Evolutionary conservation across 2,888 invertebrate species (phyloP), one percentile per base, ranked within the genome.

Genomic region (Unio pictorum): DNA sequence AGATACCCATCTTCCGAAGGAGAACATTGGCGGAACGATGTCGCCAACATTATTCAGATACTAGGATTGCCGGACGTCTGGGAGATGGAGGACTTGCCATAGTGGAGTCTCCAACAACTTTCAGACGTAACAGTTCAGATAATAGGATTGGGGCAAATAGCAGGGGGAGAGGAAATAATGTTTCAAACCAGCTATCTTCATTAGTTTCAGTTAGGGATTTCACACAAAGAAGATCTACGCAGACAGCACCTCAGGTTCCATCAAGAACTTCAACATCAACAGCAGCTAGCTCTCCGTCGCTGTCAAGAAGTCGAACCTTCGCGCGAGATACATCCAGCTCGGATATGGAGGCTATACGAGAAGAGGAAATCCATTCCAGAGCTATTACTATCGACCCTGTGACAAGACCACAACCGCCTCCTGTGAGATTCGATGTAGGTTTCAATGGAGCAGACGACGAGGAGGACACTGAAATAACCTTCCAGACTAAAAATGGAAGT

Each of bases 31-130:
- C 76, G 62, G 80, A 81, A 61, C 72, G 80, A 63, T 69, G 85
- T 30, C 67, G 81, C 58, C 82, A 83, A 26, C 76, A 84, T 66
- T 71, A 79, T 61, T 81, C 84, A 6, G 86, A 85, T 69, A 78
- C 83, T 4, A 73, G 83, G 62, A 67, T 83, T 17, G 73, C 79
- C 45, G 74, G 76, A 11, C 57, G 80, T 34, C 45, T 68, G 59
- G 72, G 64, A 7, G 70, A 72, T 18, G 67, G 66, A 54, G 60
- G 67, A 57, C 45, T 23, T 63, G 67, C 61, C 23, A 59, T 26
- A 61, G 28, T 61, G 18, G 20, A 62, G 18, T 34, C 45, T 45
- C 45, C n/a, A 28, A 15, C 61, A 62, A n/a, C 4, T n/a, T 34
- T 62, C 62, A 64, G 54, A 62, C 62, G 20, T 11, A 55, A 64